Evolutionary conservation across 2,888 invertebrate species (phyloP).

Genomic region (Xiphydria camelus): DNA sequence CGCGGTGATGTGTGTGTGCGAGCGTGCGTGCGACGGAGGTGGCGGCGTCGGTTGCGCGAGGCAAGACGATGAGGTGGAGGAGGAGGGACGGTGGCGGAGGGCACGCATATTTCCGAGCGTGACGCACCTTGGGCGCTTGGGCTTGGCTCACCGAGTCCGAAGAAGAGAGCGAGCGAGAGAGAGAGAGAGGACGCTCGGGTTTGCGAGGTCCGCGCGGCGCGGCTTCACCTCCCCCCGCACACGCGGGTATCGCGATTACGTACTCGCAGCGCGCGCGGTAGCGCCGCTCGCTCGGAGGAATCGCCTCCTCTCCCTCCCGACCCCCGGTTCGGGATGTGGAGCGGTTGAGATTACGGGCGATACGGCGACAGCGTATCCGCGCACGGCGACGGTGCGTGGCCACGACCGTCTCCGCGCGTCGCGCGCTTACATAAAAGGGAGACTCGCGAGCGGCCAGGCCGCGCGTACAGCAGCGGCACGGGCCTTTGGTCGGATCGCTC

Average conservation of each 20-base stretch:
- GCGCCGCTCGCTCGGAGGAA: too few species aligned
- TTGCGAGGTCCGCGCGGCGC: slow-evolving; percentile 45
- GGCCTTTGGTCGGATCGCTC: background rate
- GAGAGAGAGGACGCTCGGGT: slow-evolving; percentile 56
- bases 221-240: too few species aligned
- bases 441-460: background rate
- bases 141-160: slow-evolving; percentile 36
- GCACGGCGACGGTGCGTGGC: background rate
- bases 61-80: slow-evolving; percentile 13
- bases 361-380: too few species aligned
- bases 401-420: slow-evolving; percentile 1
- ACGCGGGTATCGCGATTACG: too few species aligned
- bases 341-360: too few species aligned
- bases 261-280: too few species aligned
- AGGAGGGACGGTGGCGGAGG: slow-evolving; percentile 11
- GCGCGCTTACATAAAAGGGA: slow-evolving; percentile 7
- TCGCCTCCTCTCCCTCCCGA: too few species aligned
- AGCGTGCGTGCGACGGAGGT: background rate
- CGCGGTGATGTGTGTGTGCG: background rate
- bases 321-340: too few species aligned
- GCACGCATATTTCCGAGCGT: slow-evolving; percentile 46
- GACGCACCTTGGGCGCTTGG: slow-evolving; percentile 47
- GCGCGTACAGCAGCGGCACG: too few species aligned
- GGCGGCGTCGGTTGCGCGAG: background rate
- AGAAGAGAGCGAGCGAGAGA: slow-evolving; percentile 14